Base-by-base conservation (phyloP, 1,140 invertebrate genomes). In the Temnothorax longispinosus region DNA sequence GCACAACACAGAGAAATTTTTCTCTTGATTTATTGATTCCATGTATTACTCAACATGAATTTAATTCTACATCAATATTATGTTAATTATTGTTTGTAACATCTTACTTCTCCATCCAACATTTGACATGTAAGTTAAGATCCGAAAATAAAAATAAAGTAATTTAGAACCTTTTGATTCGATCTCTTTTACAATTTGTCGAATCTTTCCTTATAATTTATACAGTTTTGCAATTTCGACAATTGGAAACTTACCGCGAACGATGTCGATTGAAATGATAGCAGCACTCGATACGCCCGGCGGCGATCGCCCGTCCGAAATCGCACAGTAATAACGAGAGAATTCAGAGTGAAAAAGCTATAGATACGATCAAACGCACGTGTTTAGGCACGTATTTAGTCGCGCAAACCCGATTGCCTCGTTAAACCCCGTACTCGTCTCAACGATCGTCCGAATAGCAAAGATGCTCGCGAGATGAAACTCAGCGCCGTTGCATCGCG, bases 381-480 rank as follows among this genome's bases (percentile, higher is more conserved):
- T 50, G 52, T 38, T 56, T 77, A 86, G 41, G 52, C 44, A 35
- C 18, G n/a, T 50, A 44, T 38, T 56, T 77, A 86, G 41, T 80
- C 44, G 67, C 65, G 67, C 81, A 87, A 87, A 81, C 50, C 41
- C 50, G 32, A 86, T 81, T 41, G 77, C 69, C 32, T 56, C 15
- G 62, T 81, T 71, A 87, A 10, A 47, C 5, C 21, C 6, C 52
- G 52, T 75, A 60, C 56, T 87, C 85, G 87, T 87, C 35, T 69
- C 60, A 87, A 87, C 69, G 69, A 75, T 75, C 54, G 67, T 2
- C 10, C 13, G 62, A 56, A 71, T 87, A 38, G 87, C 52, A 64
- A 69, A 87, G 85, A 87, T 84, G 56, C 87, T 84, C 77, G 71
- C 64, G 64, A 84, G 71, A 44, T 32, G 47, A 76, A 87, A 84